Percentiles rank a stretch among this genome's conserved stretches.
phyloP scores from a whole-genome alignment of 23 tunicate genomes.

The Styela clava region DNA sequence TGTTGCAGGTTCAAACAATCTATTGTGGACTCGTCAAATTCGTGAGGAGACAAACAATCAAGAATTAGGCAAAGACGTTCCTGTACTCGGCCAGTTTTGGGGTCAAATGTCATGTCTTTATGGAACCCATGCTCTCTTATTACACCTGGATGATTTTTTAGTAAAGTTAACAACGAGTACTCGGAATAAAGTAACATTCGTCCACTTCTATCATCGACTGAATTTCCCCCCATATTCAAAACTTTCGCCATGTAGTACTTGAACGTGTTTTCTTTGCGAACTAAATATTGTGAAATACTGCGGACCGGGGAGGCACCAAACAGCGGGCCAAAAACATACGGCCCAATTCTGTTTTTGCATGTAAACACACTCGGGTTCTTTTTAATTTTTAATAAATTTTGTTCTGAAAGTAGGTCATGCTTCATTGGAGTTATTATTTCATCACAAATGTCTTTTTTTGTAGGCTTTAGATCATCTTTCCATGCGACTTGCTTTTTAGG shows the following conservation, averaged over 20 bases:
- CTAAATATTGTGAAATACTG: constrained; percentile 69
- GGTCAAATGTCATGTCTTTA: constrained; percentile 55
- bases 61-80: constrained; percentile 54
- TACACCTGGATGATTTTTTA: constrained; percentile 65
- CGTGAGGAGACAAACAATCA: constrained; percentile 69
- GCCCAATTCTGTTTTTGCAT: constrained; percentile 43
- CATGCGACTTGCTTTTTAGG: constrained; percentile 67
- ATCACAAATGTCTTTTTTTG: neutral
- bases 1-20: constrained; percentile 67
- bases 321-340: constrained; percentile 51
- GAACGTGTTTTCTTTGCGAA: constrained; percentile 46
- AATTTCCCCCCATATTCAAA: constrained; percentile 33
- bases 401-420: constrained; percentile 1
- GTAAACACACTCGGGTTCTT: constrained; percentile 30
- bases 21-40: constrained; percentile 28
- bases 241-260: constrained; percentile 86
- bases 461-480: constrained; percentile 36
- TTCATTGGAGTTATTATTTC: constrained; percentile 10
- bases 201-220: constrained; percentile 51
- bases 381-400: constrained; percentile 21
- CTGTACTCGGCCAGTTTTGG: constrained; percentile 17
- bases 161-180: constrained; percentile 55
- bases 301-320: constrained; percentile 62
- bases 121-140: constrained; percentile 70
- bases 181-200: constrained; percentile 79